These are phyloP conservation scores for Tetragonula carbonaria DNA, from an alignment of 2,888 invertebrate genomes.

Conservation along the genomic window DNA sequence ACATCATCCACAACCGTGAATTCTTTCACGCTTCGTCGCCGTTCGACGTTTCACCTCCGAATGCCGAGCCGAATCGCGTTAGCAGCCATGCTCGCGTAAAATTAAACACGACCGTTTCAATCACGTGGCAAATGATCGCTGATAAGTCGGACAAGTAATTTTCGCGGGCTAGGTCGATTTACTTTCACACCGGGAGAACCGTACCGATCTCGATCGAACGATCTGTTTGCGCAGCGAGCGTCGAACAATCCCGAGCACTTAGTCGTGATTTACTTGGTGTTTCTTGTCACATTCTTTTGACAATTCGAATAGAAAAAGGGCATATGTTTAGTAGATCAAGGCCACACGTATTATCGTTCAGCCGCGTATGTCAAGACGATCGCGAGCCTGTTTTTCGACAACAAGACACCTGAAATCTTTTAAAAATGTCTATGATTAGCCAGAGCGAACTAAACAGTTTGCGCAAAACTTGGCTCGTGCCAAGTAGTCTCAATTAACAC, in stretches of 20 bases:
- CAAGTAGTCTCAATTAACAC: no score
- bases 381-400: no score
- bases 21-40: constrained; percentile 57
- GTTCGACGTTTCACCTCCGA: constrained; percentile 40
- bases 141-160: not conserved
- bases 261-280: no score
- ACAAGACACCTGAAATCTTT: no score
- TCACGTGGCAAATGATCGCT: not conserved
- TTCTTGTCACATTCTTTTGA: no score
- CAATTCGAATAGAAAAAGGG: no score
- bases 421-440: no score
- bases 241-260: not conserved
- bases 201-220: not conserved
- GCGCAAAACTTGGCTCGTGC: no score
- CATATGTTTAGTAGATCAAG: no score
- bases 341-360: no score
- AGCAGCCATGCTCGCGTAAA: constrained; percentile 31
- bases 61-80: constrained; percentile 36
- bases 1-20: constrained; percentile 32
- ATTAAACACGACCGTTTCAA: not conserved
- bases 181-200: not conserved
- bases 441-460: no score
- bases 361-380: no score
- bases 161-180: not conserved
- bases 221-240: not conserved